phyloP scores from a whole-genome alignment of 2,888 invertebrate species.

The Ophraella communa region DNA sequence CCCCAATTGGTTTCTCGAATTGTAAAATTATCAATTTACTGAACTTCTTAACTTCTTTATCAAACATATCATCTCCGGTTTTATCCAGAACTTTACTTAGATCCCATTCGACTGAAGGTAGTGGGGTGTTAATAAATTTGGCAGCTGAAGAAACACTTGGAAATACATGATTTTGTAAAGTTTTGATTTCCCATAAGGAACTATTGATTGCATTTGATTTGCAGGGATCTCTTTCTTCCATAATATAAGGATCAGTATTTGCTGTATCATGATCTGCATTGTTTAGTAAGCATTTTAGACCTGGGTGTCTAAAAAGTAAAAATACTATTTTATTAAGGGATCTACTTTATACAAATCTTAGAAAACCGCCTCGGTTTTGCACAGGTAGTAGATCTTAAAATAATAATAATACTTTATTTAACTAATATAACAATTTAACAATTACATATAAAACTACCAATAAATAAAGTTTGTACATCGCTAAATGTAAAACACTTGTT shows the following conservation, averaged over 20 bases:
- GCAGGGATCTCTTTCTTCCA: constrained; percentile 80
- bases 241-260: constrained; percentile 81
- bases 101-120: constrained; percentile 74
- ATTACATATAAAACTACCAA: too few species aligned
- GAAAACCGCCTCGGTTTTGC: too few species aligned
- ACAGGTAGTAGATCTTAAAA: too few species aligned
- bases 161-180: constrained; percentile 75
- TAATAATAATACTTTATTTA: too few species aligned
- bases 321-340: background rate
- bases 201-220: constrained; percentile 85
- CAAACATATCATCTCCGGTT: constrained; percentile 73
- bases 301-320: constrained; percentile 74
- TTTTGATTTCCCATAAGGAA: constrained; percentile 91
- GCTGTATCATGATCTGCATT: constrained; percentile 61
- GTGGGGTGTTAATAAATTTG: constrained; percentile 70
- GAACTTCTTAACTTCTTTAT: constrained; percentile 77
- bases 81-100: constrained; percentile 70
- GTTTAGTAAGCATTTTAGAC: constrained; percentile 72
- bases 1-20: constrained; percentile 74
- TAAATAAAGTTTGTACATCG: too few species aligned
- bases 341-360: too few species aligned
- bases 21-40: constrained; percentile 77
- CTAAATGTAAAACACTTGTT: too few species aligned
- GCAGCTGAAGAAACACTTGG: constrained; percentile 78
- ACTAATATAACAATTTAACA: too few species aligned